A percentile compares a stretch with the other conserved stretches of the same genome.
Evolutionary conservation across 2,113 vertebrate genomes (phyloP).

Genomic region (Furnarius figulus): DNA sequence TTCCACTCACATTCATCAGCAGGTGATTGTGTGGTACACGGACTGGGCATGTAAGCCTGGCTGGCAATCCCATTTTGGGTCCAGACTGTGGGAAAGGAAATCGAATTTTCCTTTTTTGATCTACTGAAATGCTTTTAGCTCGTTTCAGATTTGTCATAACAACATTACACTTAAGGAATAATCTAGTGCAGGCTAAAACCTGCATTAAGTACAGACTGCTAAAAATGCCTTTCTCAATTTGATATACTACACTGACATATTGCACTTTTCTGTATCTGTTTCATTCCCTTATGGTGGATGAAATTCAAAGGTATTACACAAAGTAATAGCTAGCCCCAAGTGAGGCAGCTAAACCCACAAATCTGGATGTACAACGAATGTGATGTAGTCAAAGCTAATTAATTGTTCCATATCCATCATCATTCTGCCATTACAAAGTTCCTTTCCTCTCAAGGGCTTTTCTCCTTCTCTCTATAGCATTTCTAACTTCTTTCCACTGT

Average conservation of each 20-base stretch:
- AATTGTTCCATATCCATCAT: conserved; percentile 38
- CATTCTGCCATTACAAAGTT: conserved; percentile 17
- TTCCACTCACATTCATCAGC: background rate
- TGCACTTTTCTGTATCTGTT: conserved; percentile 53
- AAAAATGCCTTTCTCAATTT: conserved; percentile 62
- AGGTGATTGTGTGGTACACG: background rate
- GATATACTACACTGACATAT: conserved; percentile 33
- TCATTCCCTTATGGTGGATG: conserved; percentile 40
- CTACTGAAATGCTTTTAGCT: conserved; percentile 64
- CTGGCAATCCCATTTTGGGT: background rate
- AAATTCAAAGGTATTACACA: conserved; percentile 28
- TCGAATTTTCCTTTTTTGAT: background rate
- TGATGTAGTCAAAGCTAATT: conserved; percentile 25
- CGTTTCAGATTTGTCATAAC: conserved; percentile 57
- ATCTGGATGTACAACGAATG: background rate
- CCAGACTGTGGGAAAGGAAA: conserved; percentile 18
- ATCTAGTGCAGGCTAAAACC: conserved; percentile 24
- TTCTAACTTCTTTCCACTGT: background rate
- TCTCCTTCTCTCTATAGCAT: background rate
- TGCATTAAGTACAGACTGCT: background rate
- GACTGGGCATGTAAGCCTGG: background rate
- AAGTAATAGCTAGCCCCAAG: conserved; percentile 26
- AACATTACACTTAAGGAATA: conserved; percentile 42
- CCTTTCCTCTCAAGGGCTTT: conserved; percentile 25
- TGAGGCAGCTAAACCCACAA: background rate